These are phyloP conservation scores for Branchinecta lindahli DNA, from an alignment of 1,140 invertebrate species.

Conservation along the genomic window DNA sequence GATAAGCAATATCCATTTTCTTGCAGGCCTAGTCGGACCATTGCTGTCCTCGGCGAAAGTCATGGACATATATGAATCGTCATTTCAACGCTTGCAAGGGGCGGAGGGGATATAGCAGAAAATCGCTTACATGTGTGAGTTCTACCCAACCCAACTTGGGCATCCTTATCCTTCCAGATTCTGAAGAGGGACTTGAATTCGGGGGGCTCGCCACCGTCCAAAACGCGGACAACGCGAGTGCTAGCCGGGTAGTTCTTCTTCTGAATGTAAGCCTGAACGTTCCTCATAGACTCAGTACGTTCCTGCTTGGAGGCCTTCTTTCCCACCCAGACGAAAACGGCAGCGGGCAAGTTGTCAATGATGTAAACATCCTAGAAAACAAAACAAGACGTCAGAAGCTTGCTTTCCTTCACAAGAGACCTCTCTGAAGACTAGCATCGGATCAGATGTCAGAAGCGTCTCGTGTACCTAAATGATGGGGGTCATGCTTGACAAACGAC, in stretches of 20 bases:
- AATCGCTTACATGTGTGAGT: conserved; percentile 23
- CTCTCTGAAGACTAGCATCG: no score
- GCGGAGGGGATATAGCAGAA: no score
- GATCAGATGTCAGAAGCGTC: no score
- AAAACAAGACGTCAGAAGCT: conserved; percentile 15
- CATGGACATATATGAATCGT: no score
- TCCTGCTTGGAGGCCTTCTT: conserved; percentile 48
- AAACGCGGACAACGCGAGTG: conserved; percentile 57
- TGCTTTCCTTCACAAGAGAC: neutral
- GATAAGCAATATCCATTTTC: no score
- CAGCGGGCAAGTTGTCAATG: conserved; percentile 56
- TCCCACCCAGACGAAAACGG: conserved; percentile 87
- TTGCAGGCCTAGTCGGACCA: no score
- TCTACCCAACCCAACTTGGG: conserved; percentile 31
- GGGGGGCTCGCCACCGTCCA: conserved; percentile 62
- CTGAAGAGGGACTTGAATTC: conserved; percentile 72
- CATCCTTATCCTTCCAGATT: conserved; percentile 44
- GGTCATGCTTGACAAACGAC: no score
- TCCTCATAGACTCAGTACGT: conserved; percentile 59
- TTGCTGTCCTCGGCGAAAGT: no score
- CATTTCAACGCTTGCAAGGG: no score
- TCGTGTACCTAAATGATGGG: no score
- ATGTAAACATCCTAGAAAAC: conserved; percentile 58
- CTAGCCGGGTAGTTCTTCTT: conserved; percentile 63
- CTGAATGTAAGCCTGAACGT: conserved; percentile 70